Evolutionary conservation across 2,888 invertebrate genomes (phyloP).

Genomic region (Saturnia japonica): DNA sequence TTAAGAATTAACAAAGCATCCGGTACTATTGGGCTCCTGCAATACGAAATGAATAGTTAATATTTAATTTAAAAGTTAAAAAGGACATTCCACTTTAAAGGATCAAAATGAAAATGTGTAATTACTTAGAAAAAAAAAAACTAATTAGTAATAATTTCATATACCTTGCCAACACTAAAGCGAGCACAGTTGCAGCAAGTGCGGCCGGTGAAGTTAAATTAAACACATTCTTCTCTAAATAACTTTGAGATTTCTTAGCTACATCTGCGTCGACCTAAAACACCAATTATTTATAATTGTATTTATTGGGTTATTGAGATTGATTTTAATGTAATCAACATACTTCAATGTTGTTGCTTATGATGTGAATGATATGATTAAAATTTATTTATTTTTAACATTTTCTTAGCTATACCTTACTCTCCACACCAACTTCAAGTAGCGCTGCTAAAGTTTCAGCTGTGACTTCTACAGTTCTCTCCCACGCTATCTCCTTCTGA

Average conservation of each 20-base stretch:
- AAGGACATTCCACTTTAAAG: too few relatives aligned
- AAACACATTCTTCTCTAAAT: constrained; percentile 81
- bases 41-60: constrained; percentile 21
- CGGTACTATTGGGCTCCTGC: constrained; percentile 77
- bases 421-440: constrained; percentile 83
- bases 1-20: constrained; percentile 82
- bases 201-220: constrained; percentile 82
- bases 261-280: constrained; percentile 75
- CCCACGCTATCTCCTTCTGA: constrained; percentile 72
- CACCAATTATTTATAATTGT: constrained; percentile 19
- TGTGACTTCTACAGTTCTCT: constrained; percentile 82
- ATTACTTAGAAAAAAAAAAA: neutral
- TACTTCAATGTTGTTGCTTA: neutral
- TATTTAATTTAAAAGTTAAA: neutral
- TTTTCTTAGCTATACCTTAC: constrained; percentile 63
- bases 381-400: neutral
- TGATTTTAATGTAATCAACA: neutral
- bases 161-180: constrained; percentile 80
- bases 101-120: neutral
- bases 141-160: neutral
- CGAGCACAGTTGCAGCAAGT: constrained; percentile 82
- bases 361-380: neutral
- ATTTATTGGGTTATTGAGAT: neutral
- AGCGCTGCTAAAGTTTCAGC: constrained; percentile 84
- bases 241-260: constrained; percentile 79